phyloP scores from a whole-genome alignment of 1,140 invertebrate genomes.

The Phthorimaea operculella region DNA sequence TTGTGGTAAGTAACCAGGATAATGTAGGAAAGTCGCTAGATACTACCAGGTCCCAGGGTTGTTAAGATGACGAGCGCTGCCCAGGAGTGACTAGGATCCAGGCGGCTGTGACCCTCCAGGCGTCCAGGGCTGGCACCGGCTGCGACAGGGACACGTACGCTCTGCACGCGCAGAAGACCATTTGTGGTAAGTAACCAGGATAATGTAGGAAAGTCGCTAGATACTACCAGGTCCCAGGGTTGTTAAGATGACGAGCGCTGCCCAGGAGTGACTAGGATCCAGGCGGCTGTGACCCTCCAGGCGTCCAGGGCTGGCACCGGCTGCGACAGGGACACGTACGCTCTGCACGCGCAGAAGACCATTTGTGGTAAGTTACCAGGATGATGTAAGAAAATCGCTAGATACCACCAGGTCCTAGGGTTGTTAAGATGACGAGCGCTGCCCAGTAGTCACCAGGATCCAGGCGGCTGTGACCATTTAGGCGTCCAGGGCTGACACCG shows the following conservation, averaged over 20 bases:
- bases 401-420: constrained; percentile 43
- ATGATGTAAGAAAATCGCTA: constrained; percentile 25
- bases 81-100: constrained; percentile 74
- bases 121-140: constrained; percentile 88
- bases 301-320: constrained; percentile 90
- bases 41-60: constrained; percentile 64
- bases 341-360: constrained; percentile 88
- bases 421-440: constrained; percentile 85
- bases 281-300: constrained; percentile 76
- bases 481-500: constrained; percentile 88
- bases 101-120: constrained; percentile 77
- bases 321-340: constrained; percentile 93
- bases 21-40: constrained; percentile 22
- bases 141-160: constrained; percentile 94
- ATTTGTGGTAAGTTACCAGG: constrained; percentile 87
- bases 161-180: constrained; percentile 87
- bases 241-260: constrained; percentile 85
- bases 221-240: constrained; percentile 44
- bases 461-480: constrained; percentile 77
- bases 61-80: constrained; percentile 82
- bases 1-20: constrained; percentile 85
- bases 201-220: constrained; percentile 23
- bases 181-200: constrained; percentile 88
- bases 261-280: constrained; percentile 73
- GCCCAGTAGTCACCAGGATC: constrained; percentile 72